Evolutionary conservation across 2,797 vertebrate genomes (phyloP), one percentile per base, ranked within the genome.

Genomic region (Gymnothorax javanicus): DNA sequence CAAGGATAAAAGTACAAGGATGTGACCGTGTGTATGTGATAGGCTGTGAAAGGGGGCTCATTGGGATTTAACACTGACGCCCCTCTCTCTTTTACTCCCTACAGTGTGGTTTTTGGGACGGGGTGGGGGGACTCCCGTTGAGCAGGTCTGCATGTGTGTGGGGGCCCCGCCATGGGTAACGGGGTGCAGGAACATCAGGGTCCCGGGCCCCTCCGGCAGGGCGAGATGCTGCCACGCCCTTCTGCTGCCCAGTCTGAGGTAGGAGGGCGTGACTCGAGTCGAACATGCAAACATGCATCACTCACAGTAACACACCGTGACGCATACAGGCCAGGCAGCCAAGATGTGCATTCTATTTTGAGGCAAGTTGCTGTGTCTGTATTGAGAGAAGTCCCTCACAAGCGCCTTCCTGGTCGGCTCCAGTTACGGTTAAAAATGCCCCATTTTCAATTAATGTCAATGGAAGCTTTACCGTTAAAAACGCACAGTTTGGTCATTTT

Each of bases 91-190:
- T 87, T 86, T 50, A 75, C 79, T 67, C 85, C 33, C 60, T 56
- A 84, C 54, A 88, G 75, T n/a, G 75, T 79, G 33, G 27, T 25
- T 27, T 6, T 43, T 15, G 75, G 75, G 75, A 54, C 43, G 27
- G 13, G 12, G 71, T 8, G 75, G 85, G 86, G 43, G 71, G 85
- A 84, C 82, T 25, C 69, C 84, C 73, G 23, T 62, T 84, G 88
- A 90, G 89, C 88, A 89, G 91, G 92, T 89, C 92, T 94, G 89
- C 90, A 92, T 93, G 92, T 89, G 91, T 56, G 75, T 90, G 89
- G 67, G 85, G 89, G 73, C 81, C 90, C 9, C 90, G 97, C 95
- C 88, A 99, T 99, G 98, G 98, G 97, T 94, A 97, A 95, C 95
- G 97, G 97, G 93, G 96, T 97, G 90, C 96, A 97, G 93, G 96